Conservation (phyloP, 2,113 vertebrate species). For the Herpetotheres cachinnans region DNA sequence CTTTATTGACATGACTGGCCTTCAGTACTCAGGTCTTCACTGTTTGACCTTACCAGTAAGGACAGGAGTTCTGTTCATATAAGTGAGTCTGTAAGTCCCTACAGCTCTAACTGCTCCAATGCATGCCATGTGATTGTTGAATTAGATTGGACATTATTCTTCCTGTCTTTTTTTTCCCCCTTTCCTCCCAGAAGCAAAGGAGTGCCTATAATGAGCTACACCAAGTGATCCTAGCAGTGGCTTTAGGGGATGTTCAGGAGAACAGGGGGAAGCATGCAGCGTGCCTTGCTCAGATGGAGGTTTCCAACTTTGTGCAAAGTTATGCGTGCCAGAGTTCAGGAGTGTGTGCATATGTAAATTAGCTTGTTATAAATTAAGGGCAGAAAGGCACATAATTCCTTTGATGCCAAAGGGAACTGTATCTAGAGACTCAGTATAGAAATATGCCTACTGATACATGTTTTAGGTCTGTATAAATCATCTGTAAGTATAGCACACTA, state of each 20-base stretch:
- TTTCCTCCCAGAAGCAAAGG: not conserved
- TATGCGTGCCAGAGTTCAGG: not conserved
- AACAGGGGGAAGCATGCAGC: not conserved
- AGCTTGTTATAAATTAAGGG: not conserved
- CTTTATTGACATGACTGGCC: not conserved
- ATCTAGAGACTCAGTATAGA: not conserved
- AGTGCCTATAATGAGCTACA: not conserved
- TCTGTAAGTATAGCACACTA: not conserved
- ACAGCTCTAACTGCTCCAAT: not conserved
- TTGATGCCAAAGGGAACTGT: not conserved
- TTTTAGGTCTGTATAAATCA: slow-evolving; percentile 32
- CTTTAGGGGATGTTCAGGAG: not conserved
- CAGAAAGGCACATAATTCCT: not conserved
- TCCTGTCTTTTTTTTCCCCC: not conserved
- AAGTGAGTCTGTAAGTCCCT: not conserved
- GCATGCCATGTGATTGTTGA: not conserved
- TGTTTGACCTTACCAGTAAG: not conserved
- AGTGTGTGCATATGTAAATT: not conserved
- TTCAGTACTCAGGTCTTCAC: not conserved
- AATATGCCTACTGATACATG: slow-evolving; percentile 1
- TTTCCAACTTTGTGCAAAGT: not conserved
- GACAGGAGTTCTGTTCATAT: not conserved
- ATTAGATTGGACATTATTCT: not conserved
- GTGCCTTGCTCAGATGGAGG: not conserved
- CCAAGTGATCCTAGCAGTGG: not conserved